Base-by-base conservation (phyloP, 2,113 vertebrate species). In the Oriolus oriolus region DNA sequence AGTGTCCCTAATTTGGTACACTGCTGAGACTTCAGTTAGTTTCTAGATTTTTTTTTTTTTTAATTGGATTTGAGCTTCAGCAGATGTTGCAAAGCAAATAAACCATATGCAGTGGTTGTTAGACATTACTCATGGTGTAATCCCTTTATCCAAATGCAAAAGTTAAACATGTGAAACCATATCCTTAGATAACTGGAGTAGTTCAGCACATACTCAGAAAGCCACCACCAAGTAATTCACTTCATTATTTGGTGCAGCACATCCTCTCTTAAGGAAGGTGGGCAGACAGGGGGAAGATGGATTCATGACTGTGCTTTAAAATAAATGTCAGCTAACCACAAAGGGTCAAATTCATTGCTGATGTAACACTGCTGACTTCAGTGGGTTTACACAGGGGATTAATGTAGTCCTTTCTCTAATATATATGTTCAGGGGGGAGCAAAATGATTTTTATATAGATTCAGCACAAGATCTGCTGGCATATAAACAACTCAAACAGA, bases 401-500 rank as follows among this genome's bases (percentile, higher is more conserved):
- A 87, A 84, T 84, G 61, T 19, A 89, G 60, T 35, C 35, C 61
- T 90, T 90, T 66, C 52, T 89, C 59, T 90, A 87, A 73, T 44
- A 93, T 18, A 57, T 73, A 3, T 57, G 59, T 85, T 88, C 33
- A 44, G 65, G 41, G 75, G 49, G 20, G 53, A 92, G 39, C 35
- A 90, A 61, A 44, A 50, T 66, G n/a, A 10, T 20, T 83, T 90
- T 90, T 78, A 18, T 75, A 96, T 57, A 92, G 70, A 84, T 94
- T 97, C 89, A 97, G 96, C 83, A 87, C 89, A 88, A 96, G 96
- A 77, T 94, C 79, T 94, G 94, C 84, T 97, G 96, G 96, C 95
- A 77, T 87, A 94, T 92, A 97, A 98, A 97, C 96, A 98, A 97
- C 98, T 95, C 96, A 97, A 97, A 97, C 96, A 97, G 97, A 97